Evolutionary conservation across 2,888 invertebrate genomes (phyloP).

Genomic region (Andrena flavipes): DNA sequence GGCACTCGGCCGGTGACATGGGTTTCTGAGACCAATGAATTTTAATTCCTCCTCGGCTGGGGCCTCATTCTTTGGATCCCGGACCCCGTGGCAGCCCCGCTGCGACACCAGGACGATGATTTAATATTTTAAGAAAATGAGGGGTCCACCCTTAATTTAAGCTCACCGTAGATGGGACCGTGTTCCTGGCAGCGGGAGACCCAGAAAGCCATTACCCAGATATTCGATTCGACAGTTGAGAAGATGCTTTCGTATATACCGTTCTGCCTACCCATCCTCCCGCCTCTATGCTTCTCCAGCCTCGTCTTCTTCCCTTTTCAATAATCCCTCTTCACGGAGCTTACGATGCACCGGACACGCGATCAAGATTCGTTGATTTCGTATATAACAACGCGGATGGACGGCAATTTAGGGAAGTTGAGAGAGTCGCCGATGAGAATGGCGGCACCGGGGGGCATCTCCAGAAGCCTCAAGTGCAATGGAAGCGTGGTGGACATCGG

Average conservation of each 20-base stretch:
- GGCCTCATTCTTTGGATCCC: constrained; percentile 67
- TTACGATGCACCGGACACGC: constrained; percentile 64
- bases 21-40: constrained; percentile 84
- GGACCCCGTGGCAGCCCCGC: constrained; percentile 79
- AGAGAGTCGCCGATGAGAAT: constrained; percentile 10
- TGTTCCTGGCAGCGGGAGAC: constrained; percentile 81
- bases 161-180: constrained; percentile 75
- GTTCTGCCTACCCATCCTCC: neutral
- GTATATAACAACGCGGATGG: constrained; percentile 51
- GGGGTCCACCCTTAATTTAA: constrained; percentile 82
- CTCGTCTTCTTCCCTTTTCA: constrained; percentile 50
- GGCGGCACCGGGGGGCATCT: neutral
- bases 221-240: constrained; percentile 79
- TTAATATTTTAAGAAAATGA: constrained; percentile 84
- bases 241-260: constrained; percentile 69
- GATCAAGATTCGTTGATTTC: constrained; percentile 65
- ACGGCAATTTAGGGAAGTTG: constrained; percentile 33
- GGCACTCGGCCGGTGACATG: constrained; percentile 84
- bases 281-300: neutral
- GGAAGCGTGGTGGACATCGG: too few species aligned
- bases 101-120: constrained; percentile 84
- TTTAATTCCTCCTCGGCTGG: constrained; percentile 81
- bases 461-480: too few species aligned
- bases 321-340: constrained; percentile 68
- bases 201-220: constrained; percentile 79